A percentile compares a stretch with the other conserved stretches of the same genome.
These are phyloP conservation scores for Speoplatyrhinus poulsoni DNA, from an alignment of 2,113 vertebrate species.

Conservation along the genomic window DNA sequence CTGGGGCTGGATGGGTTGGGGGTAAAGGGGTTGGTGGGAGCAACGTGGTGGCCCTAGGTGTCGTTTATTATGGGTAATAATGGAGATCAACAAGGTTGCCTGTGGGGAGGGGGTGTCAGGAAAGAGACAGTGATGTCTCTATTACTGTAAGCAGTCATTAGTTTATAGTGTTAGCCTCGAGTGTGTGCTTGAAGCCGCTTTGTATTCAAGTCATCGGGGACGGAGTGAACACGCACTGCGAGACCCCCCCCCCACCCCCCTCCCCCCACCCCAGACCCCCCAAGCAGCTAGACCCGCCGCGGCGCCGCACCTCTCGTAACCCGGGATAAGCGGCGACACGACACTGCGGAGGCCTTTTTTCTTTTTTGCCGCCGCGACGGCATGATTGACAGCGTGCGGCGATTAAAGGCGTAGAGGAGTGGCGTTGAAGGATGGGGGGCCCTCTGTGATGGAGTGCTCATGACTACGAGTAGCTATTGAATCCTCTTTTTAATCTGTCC, in stretches of 20 bases:
- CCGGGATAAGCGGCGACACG: conserved; percentile 51
- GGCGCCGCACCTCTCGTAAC: conserved; percentile 36
- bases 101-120: no score
- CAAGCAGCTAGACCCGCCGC: conserved; percentile 18
- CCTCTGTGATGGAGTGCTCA: conserved; percentile 68
- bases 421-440: conserved; percentile 57
- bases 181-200: no score
- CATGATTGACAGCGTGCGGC: conserved; percentile 68
- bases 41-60: no score
- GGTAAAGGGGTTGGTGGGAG: no score
- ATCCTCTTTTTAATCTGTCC: conserved; percentile 76
- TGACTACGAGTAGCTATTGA: conserved; percentile 70
- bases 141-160: no score
- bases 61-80: no score
- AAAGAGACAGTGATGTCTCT: no score
- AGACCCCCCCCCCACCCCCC: background rate
- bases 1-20: no score
- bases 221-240: background rate
- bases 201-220: background rate
- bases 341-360: conserved; percentile 52
- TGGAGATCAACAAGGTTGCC: no score
- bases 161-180: no score
- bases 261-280: background rate
- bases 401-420: conserved; percentile 64
- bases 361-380: conserved; percentile 13